These are phyloP conservation scores for Rhea pennata DNA, from an alignment of 2,113 vertebrate species.

Conservation along the genomic window DNA sequence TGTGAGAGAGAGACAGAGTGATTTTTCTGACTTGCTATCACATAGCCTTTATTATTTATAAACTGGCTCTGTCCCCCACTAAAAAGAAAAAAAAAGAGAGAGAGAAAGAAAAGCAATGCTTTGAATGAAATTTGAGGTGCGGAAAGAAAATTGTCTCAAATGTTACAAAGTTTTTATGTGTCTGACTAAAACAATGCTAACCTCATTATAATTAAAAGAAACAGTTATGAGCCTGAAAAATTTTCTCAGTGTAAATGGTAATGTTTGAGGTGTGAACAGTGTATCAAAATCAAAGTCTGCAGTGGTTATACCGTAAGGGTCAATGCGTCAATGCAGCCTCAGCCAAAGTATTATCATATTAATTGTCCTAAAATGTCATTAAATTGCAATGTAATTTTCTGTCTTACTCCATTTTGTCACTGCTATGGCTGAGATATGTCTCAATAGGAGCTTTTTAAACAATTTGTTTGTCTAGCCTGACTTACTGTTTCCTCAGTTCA, in stretches of 20 bases:
- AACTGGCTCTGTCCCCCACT: background rate
- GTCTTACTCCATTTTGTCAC: background rate
- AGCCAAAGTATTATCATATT: background rate
- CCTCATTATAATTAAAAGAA: background rate
- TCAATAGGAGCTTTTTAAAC: background rate
- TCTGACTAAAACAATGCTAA: background rate
- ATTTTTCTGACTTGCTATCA: background rate
- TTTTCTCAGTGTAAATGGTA: background rate
- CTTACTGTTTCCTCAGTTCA: background rate
- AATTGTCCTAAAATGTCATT: background rate
- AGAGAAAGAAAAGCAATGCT: background rate
- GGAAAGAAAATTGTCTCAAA: background rate
- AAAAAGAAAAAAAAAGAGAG: background rate
- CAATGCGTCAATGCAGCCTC: background rate
- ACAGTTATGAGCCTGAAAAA: background rate
- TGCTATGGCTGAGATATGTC: background rate
- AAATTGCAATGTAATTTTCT: conserved; percentile 17
- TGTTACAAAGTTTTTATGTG: background rate
- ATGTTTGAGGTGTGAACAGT: background rate
- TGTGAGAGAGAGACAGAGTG: no score
- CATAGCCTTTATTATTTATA: background rate
- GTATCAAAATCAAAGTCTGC: background rate
- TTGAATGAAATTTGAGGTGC: background rate
- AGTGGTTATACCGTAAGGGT: background rate
- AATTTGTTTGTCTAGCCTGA: background rate